phyloP scores from a whole-genome alignment of 2,797 vertebrate genomes.

The Cichlasoma orientale region DNA sequence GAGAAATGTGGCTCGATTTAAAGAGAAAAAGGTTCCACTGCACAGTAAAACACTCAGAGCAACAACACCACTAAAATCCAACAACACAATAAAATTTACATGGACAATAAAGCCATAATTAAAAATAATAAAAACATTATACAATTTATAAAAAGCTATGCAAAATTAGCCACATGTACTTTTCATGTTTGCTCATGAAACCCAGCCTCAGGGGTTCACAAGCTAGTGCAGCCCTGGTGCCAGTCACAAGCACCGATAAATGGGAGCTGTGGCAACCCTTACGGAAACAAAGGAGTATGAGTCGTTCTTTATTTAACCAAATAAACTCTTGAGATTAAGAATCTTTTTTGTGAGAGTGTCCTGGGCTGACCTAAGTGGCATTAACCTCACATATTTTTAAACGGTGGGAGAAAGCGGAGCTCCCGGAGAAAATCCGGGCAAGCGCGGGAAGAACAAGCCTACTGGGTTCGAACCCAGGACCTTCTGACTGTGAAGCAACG shows the following conservation, averaged over 20 bases:
- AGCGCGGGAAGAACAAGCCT: neutral
- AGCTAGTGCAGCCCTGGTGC: neutral
- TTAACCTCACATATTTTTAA: too few species aligned
- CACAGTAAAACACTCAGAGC: too few species aligned
- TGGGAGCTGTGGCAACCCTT: neutral
- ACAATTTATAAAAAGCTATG: too few species aligned
- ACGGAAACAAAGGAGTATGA: fast-evolving
- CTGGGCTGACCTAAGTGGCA: neutral
- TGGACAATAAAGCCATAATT: too few species aligned
- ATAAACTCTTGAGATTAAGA: neutral
- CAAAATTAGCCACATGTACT: too few species aligned
- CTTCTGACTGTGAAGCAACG: neutral
- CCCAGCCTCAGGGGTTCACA: neutral
- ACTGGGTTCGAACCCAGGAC: fast-evolving
- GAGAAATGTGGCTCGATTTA: too few species aligned
- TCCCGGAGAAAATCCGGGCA: fast-evolving
- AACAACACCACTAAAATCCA: too few species aligned
- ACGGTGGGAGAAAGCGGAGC: neutral
- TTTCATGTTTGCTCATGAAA: neutral
- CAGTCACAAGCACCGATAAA: neutral
- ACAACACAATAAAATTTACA: too few species aligned
- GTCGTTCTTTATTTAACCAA: neutral
- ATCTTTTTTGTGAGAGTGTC: too few species aligned
- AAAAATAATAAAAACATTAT: too few species aligned
- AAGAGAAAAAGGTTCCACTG: too few species aligned